These are phyloP conservation scores for Lates calcarifer DNA, from an alignment of 2,113 vertebrate genomes.

Conservation along the genomic window DNA sequence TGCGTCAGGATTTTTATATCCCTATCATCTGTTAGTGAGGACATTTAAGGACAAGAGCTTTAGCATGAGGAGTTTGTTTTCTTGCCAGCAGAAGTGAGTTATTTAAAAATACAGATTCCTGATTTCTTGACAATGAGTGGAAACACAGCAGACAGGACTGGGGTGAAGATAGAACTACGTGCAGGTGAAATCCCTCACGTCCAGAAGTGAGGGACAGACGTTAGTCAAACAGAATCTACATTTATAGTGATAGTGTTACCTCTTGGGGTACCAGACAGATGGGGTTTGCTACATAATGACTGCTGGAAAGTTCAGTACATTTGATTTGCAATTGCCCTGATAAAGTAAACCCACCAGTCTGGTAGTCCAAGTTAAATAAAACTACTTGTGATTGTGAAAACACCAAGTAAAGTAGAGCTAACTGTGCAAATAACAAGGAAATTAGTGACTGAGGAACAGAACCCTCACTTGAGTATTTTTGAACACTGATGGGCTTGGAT, in stretches of 20 bases:
- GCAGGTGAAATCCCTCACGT: not conserved
- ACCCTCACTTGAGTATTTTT: too few relatives aligned
- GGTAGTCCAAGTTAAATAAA: not conserved
- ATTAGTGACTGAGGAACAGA: constrained; percentile 2
- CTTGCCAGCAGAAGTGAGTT: not conserved
- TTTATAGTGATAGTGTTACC: not conserved
- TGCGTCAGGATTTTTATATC: not conserved
- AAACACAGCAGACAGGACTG: not conserved
- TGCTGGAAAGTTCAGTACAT: not conserved
- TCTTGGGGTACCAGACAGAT: not conserved
- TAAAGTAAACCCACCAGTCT: not conserved
- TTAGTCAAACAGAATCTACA: not conserved
- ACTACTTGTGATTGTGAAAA: constrained; percentile 9
- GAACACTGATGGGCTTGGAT: too few relatives aligned
- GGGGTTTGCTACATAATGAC: not conserved
- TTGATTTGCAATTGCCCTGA: not conserved
- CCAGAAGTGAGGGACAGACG: not conserved
- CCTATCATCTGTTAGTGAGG: not conserved
- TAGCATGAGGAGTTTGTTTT: not conserved
- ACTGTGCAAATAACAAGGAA: constrained; percentile 19
- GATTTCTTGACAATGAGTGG: not conserved
- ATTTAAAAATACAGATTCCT: constrained; percentile 9
- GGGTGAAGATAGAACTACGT: not conserved
- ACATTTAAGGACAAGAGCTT: not conserved
- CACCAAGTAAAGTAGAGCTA: not conserved